Conservation (phyloP, 2,113 vertebrate species). For the Mirounga angustirostris region DNA sequence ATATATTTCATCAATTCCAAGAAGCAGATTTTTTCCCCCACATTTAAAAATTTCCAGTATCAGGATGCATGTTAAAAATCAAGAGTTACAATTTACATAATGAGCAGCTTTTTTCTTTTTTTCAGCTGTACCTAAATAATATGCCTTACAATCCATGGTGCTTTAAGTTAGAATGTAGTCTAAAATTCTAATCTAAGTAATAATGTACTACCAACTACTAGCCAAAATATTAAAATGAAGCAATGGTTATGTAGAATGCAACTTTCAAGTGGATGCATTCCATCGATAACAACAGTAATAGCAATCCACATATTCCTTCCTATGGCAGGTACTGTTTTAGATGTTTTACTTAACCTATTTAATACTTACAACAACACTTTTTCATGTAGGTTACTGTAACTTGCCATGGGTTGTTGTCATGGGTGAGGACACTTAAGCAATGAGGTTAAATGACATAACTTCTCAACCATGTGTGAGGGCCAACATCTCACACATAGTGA, state of each 20-base stretch:
- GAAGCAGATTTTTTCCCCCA: not conserved
- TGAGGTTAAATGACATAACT: not conserved
- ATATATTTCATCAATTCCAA: constrained; percentile 30
- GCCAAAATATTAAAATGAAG: constrained; percentile 54
- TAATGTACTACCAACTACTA: not conserved
- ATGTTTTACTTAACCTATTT: not conserved
- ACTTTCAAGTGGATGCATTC: not conserved
- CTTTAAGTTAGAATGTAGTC: constrained; percentile 36
- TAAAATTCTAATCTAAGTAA: constrained; percentile 6
- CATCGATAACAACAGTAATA: not conserved
- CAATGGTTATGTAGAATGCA: not conserved
- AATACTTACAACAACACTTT: not conserved
- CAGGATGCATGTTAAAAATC: constrained; percentile 17
- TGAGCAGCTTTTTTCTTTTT: not conserved
- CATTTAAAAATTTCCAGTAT: not conserved
- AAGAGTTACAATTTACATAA: not conserved
- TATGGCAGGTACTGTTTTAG: not conserved
- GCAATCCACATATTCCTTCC: not conserved
- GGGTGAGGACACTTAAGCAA: not conserved
- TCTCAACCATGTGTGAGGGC: not conserved
- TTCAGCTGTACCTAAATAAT: not conserved
- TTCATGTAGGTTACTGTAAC: not conserved
- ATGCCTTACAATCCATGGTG: not conserved
- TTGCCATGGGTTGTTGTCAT: not conserved
- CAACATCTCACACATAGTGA: not conserved